A percentile compares a stretch with the other conserved stretches of the same genome.
Evolutionary conservation across 2,888 invertebrate genomes (phyloP).

Genomic region (Drosophila pseudotalamancana): DNA sequence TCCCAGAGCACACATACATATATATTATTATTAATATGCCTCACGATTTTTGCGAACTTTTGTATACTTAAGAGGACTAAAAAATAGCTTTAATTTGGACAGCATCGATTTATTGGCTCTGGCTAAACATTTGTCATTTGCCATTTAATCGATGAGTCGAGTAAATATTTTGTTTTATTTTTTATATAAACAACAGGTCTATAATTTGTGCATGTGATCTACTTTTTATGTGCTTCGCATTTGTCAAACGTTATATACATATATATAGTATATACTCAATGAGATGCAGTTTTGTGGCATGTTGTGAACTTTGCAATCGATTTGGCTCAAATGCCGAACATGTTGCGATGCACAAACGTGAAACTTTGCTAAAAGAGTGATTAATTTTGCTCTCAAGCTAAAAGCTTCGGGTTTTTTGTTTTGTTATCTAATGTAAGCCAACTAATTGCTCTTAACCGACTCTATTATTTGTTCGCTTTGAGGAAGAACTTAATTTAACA

Average conservation of each 20-base stretch:
- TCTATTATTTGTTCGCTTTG: conserved; percentile 16
- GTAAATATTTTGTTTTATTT: conserved; percentile 16
- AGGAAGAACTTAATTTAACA: conserved; percentile 1
- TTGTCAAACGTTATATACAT: conserved; percentile 56
- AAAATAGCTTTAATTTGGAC: conserved; percentile 36
- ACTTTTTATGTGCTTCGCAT: conserved; percentile 71
- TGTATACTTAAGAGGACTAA: conserved; percentile 11
- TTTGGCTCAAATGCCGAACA: conserved; percentile 65
- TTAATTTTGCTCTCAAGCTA: conserved; percentile 39
- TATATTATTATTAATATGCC: too few species aligned
- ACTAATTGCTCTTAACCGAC: conserved; percentile 51
- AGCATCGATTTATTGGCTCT: conserved; percentile 54
- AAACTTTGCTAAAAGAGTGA: conserved; percentile 59
- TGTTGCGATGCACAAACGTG: conserved; percentile 61
- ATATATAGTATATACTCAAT: conserved; percentile 9
- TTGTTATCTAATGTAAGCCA: conserved; percentile 25
- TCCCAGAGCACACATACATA: background rate
- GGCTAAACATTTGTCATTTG: conserved; percentile 59
- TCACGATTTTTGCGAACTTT: background rate
- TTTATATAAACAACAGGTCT: conserved; percentile 21
- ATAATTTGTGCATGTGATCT: conserved; percentile 55
- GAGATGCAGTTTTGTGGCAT: conserved; percentile 45
- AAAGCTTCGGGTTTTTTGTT: conserved; percentile 16
- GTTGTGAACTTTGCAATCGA: conserved; percentile 59
- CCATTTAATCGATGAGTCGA: conserved; percentile 56